Evolutionary conservation across 2,113 vertebrate genomes (phyloP).

Genomic region (Pimephales promelas): DNA sequence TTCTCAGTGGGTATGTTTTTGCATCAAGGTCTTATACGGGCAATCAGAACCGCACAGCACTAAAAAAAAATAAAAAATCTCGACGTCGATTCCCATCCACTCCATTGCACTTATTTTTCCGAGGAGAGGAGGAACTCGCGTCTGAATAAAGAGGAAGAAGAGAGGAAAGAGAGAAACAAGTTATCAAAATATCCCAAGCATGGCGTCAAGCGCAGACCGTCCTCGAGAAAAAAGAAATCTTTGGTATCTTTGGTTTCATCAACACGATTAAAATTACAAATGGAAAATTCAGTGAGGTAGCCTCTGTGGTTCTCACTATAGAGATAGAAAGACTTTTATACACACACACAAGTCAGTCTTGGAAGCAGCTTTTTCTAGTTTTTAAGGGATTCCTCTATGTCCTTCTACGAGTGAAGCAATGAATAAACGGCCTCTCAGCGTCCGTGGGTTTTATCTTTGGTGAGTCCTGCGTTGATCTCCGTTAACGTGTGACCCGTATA

Average conservation of each 20-base stretch:
- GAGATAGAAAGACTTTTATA: slow-evolving; percentile 86
- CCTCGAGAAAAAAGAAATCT: slow-evolving; percentile 85
- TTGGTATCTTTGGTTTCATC: slow-evolving; percentile 99
- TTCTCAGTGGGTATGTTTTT: background rate
- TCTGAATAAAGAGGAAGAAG: slow-evolving; percentile 22
- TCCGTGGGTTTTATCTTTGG: slow-evolving; percentile 76
- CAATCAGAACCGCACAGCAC: slow-evolving; percentile 31
- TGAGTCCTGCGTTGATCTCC: slow-evolving; percentile 64
- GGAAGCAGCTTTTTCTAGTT: slow-evolving; percentile 88
- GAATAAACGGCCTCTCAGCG: slow-evolving; percentile 71
- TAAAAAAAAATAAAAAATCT: slow-evolving; percentile 47
- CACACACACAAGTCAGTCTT: slow-evolving; percentile 88
- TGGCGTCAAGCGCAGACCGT: slow-evolving; percentile 86
- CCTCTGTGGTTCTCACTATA: slow-evolving; percentile 98
- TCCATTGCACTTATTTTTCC: slow-evolving; percentile 37
- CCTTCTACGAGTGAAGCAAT: slow-evolving; percentile 66
- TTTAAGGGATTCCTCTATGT: slow-evolving; percentile 83
- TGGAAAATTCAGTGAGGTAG: slow-evolving; percentile 98
- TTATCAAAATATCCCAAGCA: slow-evolving; percentile 67
- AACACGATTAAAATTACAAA: slow-evolving; percentile 98
- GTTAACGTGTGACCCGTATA: slow-evolving; percentile 67
- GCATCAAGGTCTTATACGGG: slow-evolving; percentile 14
- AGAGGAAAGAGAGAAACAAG: background rate
- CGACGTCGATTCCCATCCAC: background rate
- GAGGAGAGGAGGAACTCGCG: slow-evolving; percentile 34